Percentiles rank a stretch among this genome's conserved stretches.
Conservation (phyloP, 2,113 vertebrate species). For the Microcebus lehilahytsara region DNA sequence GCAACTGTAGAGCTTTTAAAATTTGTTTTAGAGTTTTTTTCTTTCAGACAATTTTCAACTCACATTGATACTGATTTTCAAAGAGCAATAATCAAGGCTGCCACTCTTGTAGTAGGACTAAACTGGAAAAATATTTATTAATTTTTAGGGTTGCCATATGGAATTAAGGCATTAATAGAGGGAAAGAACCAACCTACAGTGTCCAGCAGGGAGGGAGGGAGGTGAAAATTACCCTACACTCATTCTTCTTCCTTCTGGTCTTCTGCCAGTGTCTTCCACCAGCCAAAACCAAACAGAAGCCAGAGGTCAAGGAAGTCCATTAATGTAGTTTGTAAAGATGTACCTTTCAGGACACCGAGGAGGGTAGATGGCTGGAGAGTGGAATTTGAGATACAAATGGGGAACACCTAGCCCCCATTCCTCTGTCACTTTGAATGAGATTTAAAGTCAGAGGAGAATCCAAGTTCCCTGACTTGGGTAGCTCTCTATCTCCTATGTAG, state of each 20-base stretch:
- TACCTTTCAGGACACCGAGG: not conserved
- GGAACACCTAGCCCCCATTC: not conserved
- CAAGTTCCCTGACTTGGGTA: not conserved
- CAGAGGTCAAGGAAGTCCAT: not conserved
- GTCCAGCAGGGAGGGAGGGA: too few species aligned
- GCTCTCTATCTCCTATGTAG: not conserved
- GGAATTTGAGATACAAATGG: not conserved
- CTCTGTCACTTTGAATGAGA: not conserved
- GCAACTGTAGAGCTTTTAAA: not conserved
- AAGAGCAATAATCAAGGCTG: not conserved
- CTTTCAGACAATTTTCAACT: not conserved
- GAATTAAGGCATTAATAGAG: not conserved
- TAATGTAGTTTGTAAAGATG: not conserved
- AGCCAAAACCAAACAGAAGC: not conserved
- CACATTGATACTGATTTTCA: not conserved
- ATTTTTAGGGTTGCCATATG: not conserved
- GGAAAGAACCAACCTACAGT: not conserved
- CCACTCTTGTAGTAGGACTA: not conserved
- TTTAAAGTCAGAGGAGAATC: conserved; percentile 6
- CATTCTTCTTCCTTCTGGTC: not conserved
- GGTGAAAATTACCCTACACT: not conserved
- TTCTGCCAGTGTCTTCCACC: not conserved
- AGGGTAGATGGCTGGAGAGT: not conserved
- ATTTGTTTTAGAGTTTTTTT: not conserved
- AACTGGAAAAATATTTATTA: not conserved